Evolutionary conservation across 2,888 invertebrate species (phyloP), one percentile per base, ranked within the genome.

Genomic region (Hypomecis punctinalis): DNA sequence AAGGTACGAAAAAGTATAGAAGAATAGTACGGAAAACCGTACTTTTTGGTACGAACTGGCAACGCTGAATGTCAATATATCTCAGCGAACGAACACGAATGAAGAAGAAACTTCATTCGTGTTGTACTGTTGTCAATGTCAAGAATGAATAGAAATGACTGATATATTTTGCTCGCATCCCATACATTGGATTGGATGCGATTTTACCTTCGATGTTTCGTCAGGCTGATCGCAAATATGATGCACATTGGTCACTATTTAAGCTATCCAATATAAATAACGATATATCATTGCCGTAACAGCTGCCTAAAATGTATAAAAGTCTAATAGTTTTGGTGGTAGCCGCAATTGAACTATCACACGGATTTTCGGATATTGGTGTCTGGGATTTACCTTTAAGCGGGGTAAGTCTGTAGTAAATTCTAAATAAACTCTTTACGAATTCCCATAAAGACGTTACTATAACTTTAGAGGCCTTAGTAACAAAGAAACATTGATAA

Each of bases 331-430:
- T 90, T 71, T 72, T 89, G 69, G 76, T 86, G 72, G 73, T 86
- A 74, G 70, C 81, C 58, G 67, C 86, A 68, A 71, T 86, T 67
- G 82, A 84, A 80, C 78, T 84, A 74, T 81, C 86, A 66, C 78
- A 82, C 71, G 83, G 92, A 73, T 91, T 94, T 85, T 94, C 95
- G 42, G 95, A 95, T 82, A 93, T 94, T 73, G 96, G 96, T 76
- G 95, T 94, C 93, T 96, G 95, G 94, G 94, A 95, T 84, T 94
- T 94, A 76, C 90, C 93, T 73, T 82, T 96, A 71, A 94, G 89
- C 71, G 91, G 92, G 87, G 94, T 94, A 81, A 86, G 88, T 68
- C 23, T 10, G 40, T 10, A 51, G 8, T 23, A 39, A 9, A 5
- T 9, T 9, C 23, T 7, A 11, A 6, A 9, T 13, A 13, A 37